phyloP scores from a whole-genome alignment of 2,797 vertebrate genomes.

The Mus spretus region DNA sequence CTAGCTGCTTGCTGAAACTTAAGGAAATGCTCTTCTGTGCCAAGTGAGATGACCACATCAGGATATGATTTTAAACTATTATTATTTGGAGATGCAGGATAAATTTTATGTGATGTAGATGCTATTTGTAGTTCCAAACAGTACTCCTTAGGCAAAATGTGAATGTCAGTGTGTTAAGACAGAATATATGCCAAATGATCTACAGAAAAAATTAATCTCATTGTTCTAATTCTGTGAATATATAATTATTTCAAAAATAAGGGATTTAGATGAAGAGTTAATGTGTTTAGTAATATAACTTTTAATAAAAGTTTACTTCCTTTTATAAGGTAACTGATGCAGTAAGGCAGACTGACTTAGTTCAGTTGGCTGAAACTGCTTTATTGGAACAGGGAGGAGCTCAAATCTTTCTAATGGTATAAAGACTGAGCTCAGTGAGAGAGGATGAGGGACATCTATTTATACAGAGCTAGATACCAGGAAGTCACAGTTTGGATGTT shows the following conservation, averaged over 20 bases:
- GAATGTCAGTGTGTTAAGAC: not conserved
- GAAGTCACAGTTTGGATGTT: no score
- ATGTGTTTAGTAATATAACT: not conserved
- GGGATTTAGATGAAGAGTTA: not conserved
- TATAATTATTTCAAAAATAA: not conserved
- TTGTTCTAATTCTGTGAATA: constrained; percentile 24
- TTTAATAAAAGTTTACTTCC: constrained; percentile 42
- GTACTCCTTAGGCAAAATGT: not conserved
- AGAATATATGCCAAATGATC: not conserved
- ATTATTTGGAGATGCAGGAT: not conserved
- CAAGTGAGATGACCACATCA: not conserved
- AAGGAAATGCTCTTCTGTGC: not conserved
- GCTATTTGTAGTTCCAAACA: constrained; percentile 23
- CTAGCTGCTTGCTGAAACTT: not conserved
- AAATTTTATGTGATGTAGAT: not conserved
- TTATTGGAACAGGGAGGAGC: no score
- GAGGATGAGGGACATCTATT: no score
- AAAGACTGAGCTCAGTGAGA: not conserved
- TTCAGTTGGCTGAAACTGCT: not conserved
- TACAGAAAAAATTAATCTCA: not conserved
- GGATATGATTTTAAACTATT: constrained; percentile 32
- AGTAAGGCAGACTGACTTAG: not conserved
- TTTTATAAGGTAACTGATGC: not conserved
- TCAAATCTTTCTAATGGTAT: not conserved
- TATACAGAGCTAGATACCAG: not conserved